Base-by-base conservation (phyloP, 2,888 invertebrate species). In the Pyrocoelia pectoralis region DNA sequence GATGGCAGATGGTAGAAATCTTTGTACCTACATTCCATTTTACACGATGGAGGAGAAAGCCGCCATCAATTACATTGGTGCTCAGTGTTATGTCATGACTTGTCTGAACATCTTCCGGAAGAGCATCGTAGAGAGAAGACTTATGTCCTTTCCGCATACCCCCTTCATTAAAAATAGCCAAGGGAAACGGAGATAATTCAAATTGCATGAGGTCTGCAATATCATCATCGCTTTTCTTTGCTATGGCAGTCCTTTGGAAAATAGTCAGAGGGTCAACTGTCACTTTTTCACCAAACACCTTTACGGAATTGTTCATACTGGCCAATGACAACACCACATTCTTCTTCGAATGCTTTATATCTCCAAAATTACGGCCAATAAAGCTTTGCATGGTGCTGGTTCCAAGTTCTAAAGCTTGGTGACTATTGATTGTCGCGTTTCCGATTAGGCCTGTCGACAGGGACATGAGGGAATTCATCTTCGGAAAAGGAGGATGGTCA, bases 131-230 rank as follows among this genome's bases (percentile, higher is more conserved):
- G 14, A 50, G 29, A 2, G 24, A 13, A 2, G 8, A 14, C 15
- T 52, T 52, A 6, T 52, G 13, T 33, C 33, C 51, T 52, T 52
- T 52, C 13, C 29, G 5, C 19, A 52, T 52, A 8, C 15, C 17
- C 1, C 33, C n/a, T n/a, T 52, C 52, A 4, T 13, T 33, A n/a
- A 52, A 52, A 1, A 52, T 1, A 50, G 56, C 49, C 13, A 61
- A 29, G 13, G 69, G 63, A 61, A 58, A 67, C 48, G 67, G 68
- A 14, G 62, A 33, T 46, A 72, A 53, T 58, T 70, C 72, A 52
- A 65, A 69, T 15, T 38, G 10, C 43, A 70, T 59, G 19, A 69
- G 61, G 4, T 67, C 50, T 64, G 57, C 66, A 38, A 68, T 53
- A 52, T 70, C 58, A 2, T 60, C 52, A 24, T 68, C 52, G 6